These are phyloP conservation scores for Pogonomyrmex barbatus DNA, from an alignment of 1,140 invertebrate genomes.

Conservation along the genomic window DNA sequence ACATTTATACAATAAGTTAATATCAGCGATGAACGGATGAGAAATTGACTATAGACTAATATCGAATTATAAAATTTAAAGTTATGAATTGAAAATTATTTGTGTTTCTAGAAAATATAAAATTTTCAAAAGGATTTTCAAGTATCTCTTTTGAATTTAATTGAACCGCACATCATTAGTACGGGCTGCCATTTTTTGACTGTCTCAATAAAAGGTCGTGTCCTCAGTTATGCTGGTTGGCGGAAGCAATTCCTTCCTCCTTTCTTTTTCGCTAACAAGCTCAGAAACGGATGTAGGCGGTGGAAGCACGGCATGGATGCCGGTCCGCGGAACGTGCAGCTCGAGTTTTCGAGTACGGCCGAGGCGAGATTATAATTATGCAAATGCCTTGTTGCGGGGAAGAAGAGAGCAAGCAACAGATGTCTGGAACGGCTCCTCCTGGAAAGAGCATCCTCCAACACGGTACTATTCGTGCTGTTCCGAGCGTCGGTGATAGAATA, in stretches of 20 bases:
- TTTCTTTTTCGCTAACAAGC: constrained; percentile 59
- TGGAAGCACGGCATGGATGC: constrained; percentile 18
- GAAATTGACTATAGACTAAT: neutral
- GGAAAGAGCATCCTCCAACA: constrained; percentile 56
- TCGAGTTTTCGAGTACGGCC: constrained; percentile 74
- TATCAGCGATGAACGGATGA: neutral
- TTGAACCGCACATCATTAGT: neutral
- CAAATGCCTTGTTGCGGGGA: constrained; percentile 77
- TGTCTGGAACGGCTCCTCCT: constrained; percentile 76
- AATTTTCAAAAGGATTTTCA: neutral
- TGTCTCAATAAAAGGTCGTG: constrained; percentile 70
- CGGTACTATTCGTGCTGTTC: constrained; percentile 44
- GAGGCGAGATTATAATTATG: constrained; percentile 79
- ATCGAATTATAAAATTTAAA: neutral
- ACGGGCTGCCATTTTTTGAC: constrained; percentile 7
- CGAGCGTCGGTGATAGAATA: constrained; percentile 62
- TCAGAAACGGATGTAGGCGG: constrained; percentile 64
- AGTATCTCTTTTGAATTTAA: constrained; percentile 23
- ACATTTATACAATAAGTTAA: neutral
- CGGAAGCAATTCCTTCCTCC: constrained; percentile 72
- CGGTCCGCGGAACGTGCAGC: constrained; percentile 54
- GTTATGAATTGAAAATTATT: neutral
- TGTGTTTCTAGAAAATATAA: neutral
- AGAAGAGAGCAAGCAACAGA: constrained; percentile 77
- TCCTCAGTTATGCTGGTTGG: constrained; percentile 60